phyloP scores from a whole-genome alignment of 2,888 invertebrate species.

The Phymatocera aterrima region DNA sequence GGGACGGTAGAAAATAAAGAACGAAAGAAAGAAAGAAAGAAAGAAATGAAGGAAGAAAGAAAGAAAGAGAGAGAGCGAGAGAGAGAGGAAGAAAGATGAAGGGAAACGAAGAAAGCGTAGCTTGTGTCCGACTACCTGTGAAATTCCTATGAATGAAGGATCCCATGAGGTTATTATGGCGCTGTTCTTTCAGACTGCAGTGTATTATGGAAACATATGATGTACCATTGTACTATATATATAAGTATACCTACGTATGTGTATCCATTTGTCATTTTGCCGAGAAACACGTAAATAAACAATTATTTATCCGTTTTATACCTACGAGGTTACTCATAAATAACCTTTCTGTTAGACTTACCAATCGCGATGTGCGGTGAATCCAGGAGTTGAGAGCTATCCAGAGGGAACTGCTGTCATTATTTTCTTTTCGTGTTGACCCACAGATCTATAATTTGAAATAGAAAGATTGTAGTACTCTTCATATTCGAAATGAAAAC shows the following conservation, averaged over 20 bases:
- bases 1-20: slow-evolving; percentile 3
- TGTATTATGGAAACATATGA: not conserved
- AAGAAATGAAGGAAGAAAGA: not conserved
- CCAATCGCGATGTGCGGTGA: too few species aligned
- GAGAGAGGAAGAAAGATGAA: not conserved
- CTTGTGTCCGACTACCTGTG: slow-evolving; percentile 71
- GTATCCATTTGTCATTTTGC: slow-evolving; percentile 31
- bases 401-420: too few species aligned
- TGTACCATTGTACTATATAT: not conserved
- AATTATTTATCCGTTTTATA: too few species aligned
- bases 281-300: too few species aligned
- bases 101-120: too few species aligned
- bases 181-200: not conserved
- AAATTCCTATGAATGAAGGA: slow-evolving; percentile 69
- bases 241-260: not conserved
- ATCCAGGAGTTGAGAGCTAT: too few species aligned
- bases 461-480: too few species aligned
- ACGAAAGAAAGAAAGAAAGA: slow-evolving; percentile 12
- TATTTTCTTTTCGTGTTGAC: too few species aligned
- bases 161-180: slow-evolving; percentile 23
- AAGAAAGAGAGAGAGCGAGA: not conserved
- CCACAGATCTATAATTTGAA: too few species aligned
- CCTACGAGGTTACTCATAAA: too few species aligned
- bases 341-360: too few species aligned
- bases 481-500: too few species aligned